These are phyloP conservation scores for Corticium candelabrum DNA, from an alignment of 37 sponge, comb jelly and placozoan genomes.

Conservation along the genomic window DNA sequence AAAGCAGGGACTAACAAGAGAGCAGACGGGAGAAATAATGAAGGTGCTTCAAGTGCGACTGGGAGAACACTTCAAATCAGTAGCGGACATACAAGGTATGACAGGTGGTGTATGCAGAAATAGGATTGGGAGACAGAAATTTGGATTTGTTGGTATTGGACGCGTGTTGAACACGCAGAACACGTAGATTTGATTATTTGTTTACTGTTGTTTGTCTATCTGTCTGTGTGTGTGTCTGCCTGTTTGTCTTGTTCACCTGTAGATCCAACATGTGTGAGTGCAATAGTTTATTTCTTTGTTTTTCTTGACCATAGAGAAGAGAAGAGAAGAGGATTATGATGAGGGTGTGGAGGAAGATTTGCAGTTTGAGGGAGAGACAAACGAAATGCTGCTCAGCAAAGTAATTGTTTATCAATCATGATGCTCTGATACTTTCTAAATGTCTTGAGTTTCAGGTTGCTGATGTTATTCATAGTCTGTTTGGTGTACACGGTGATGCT, in stretches of 20 bases:
- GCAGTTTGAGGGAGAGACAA: constrained; percentile 66
- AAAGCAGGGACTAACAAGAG: too few species aligned
- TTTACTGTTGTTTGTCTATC: too few species aligned
- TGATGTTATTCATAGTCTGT: constrained; percentile 85
- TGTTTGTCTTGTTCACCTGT: too few species aligned
- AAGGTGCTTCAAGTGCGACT: neutral
- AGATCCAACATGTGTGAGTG: too few species aligned
- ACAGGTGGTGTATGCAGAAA: neutral
- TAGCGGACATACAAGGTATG: neutral
- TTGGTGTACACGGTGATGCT: constrained; percentile 60
- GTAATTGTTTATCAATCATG: constrained; percentile 7
- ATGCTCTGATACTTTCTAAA: neutral
- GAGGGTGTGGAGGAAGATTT: constrained; percentile 94
- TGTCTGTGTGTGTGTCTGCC: too few species aligned
- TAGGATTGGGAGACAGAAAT: neutral
- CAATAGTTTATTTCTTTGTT: neutral
- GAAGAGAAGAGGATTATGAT: constrained; percentile 93
- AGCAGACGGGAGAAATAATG: too few species aligned
- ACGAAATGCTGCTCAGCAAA: constrained; percentile 68
- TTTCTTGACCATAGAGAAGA: constrained; percentile 3
- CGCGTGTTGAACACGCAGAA: too few species aligned
- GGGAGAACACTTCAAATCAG: neutral
- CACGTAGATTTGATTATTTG: too few species aligned
- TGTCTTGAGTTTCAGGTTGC: constrained; percentile 43
- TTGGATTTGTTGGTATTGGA: too few species aligned